Evolutionary conservation across 2,113 vertebrate species (phyloP).

Genomic region (Dromaius novaehollandiae): DNA sequence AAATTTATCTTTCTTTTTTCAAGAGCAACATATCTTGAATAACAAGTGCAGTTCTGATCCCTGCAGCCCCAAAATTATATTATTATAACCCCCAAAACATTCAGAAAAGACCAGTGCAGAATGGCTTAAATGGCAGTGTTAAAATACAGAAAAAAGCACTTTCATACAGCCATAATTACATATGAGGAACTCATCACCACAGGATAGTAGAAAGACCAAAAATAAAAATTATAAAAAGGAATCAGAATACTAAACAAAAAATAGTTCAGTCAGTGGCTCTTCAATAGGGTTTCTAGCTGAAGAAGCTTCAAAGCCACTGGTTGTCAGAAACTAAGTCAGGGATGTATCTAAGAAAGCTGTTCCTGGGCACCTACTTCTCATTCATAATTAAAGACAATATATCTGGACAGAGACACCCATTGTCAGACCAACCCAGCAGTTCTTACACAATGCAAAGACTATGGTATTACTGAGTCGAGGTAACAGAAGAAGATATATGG

Average conservation of each 20-base stretch:
- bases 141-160: background rate
- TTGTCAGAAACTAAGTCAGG: background rate
- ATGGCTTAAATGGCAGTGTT: background rate
- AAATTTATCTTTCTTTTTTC: background rate
- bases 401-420: background rate
- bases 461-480: background rate
- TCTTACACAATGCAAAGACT: background rate
- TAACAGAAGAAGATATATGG: background rate
- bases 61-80: background rate
- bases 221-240: background rate
- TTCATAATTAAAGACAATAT: background rate
- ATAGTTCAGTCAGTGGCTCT: background rate
- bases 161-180: background rate
- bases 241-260: background rate
- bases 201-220: background rate
- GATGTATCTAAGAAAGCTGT: background rate
- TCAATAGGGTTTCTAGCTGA: background rate
- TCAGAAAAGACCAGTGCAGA: background rate
- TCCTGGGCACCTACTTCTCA: background rate
- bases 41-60: background rate
- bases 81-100: background rate
- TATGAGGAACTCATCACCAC: background rate
- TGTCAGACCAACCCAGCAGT: background rate
- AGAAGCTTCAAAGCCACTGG: background rate
- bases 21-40: background rate